Percentiles rank a stretch among this genome's conserved stretches.
phyloP scores from a whole-genome alignment of 2,888 invertebrate species.

The Agrotis ipsilon region DNA sequence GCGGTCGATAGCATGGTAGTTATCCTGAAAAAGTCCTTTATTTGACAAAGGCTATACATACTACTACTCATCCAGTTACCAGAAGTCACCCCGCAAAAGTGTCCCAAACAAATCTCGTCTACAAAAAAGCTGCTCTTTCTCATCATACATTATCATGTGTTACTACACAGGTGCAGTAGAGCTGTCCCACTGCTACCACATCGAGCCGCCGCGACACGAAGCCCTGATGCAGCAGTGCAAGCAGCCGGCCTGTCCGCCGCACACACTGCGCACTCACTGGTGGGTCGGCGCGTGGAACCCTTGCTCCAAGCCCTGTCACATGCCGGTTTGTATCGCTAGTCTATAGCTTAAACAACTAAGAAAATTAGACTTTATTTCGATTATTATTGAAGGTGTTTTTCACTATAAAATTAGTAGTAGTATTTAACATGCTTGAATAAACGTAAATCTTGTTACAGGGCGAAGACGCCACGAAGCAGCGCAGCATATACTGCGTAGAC shows the following conservation, averaged over 20 bases:
- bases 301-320: constrained; percentile 89
- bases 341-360: not conserved
- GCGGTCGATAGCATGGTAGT: not conserved
- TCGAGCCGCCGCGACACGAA: constrained; percentile 89
- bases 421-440: not conserved
- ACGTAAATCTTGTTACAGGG: constrained; percentile 77
- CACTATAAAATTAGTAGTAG: not conserved
- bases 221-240: constrained; percentile 92
- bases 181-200: constrained; percentile 91
- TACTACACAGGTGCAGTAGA: constrained; percentile 90
- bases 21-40: not conserved
- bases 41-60: not conserved
- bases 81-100: not conserved
- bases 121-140: not conserved
- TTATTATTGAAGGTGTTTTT: not conserved
- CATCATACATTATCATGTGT: not conserved
- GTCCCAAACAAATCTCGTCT: not conserved
- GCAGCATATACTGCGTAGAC: constrained; percentile 95
- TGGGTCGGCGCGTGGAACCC: constrained; percentile 97
- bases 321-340: constrained; percentile 79
- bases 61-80: not conserved
- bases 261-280: constrained; percentile 94
- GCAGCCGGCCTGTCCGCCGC: constrained; percentile 89
- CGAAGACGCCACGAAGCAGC: constrained; percentile 91
- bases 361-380: not conserved